Base-by-base conservation (phyloP, 2,888 invertebrate genomes). In the Helobdella robusta region DNA sequence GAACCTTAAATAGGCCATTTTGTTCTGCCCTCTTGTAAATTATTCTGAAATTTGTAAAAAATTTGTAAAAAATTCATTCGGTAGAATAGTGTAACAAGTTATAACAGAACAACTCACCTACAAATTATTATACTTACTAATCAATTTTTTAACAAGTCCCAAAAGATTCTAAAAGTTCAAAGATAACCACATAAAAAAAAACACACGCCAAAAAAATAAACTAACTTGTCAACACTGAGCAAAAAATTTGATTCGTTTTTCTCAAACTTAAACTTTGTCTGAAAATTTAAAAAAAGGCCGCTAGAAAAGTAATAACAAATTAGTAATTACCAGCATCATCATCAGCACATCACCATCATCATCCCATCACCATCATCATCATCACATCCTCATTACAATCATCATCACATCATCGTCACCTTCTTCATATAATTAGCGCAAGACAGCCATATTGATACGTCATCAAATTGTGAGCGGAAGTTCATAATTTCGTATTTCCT, bases 181-280 rank as follows among this genome's bases (percentile, higher is more conserved):
- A n/a, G n/a, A n/a, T n/a, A n/a, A n/a, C n/a, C n/a, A n/a, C n/a
- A n/a, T n/a, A n/a, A n/a, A n/a, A n/a, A n/a, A n/a, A n/a, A n/a
- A n/a, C n/a, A n/a, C n/a, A n/a, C n/a, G n/a, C n/a, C n/a, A n/a
- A n/a, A n/a, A n/a, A 6, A 11, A 30, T 15, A 40, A 40, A 70
- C 69, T 63, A 70, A 78, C 78, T 74, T 76, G 0, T 88, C 87
- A 4, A 94, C 90, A 66, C 91, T 91, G 64, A 94, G 81, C 72
- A 89, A 89, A 80, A 89, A 91, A 76, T 87, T 76, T 60, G 72
- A 72, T 50, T 89, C 88, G 61, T 89, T 87, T 0, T 87, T 86
- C 68, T 84, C 84, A 25, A 75, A 71, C 36, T 77, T 71, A 2
- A 75, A 76, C 48, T 75, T 71, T 67, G 75, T 75, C 68, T 74